Conservation (phyloP, 2,113 vertebrate genomes). For the Oncorhynchus nerka region DNA sequence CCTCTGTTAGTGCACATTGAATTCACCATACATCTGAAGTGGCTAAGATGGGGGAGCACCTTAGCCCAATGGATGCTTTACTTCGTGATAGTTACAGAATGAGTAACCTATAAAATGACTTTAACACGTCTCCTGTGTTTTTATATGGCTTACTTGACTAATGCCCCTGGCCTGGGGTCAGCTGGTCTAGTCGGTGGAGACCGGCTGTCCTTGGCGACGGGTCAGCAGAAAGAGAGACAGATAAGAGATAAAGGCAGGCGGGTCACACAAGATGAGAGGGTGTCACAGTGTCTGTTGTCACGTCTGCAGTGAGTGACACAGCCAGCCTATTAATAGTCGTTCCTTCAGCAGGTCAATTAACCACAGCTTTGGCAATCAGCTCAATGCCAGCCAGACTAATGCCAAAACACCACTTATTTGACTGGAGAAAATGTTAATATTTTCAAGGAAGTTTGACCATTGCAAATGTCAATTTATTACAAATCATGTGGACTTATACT, state of each 20-base stretch:
- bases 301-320: constrained; percentile 32
- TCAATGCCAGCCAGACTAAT: neutral
- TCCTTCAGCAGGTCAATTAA: constrained; percentile 38
- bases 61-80: neutral
- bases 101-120: neutral
- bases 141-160: neutral
- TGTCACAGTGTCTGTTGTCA: constrained; percentile 49
- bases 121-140: neutral
- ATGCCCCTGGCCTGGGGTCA: neutral
- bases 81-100: neutral
- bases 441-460: neutral
- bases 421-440: neutral
- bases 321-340: constrained; percentile 47
- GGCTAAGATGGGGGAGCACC: too few species aligned
- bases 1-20: neutral
- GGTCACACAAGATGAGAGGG: neutral
- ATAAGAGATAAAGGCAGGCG: neutral
- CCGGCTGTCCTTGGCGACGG: neutral
- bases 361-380: neutral
- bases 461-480: neutral
- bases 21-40: too few species aligned
- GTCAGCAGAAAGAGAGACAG: neutral
- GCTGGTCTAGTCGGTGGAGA: neutral
- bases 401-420: neutral
- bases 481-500: neutral